Evolutionary conservation across 2,113 vertebrate genomes (phyloP).

Genomic region (Ictidomys tridecemlineatus): DNA sequence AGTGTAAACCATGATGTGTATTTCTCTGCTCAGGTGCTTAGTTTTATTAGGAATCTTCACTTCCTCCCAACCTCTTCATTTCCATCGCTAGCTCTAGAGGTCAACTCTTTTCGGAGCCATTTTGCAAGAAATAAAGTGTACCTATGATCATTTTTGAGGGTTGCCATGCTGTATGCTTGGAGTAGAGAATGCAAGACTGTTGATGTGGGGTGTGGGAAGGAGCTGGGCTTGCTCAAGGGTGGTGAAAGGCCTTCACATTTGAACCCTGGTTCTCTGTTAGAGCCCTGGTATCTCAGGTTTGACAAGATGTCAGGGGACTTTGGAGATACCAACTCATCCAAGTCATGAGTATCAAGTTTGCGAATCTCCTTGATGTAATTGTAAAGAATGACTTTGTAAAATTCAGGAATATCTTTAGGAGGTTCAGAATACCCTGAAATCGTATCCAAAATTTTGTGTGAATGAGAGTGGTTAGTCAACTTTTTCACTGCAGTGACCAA

Average conservation of each 20-base stretch:
- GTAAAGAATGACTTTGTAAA: conserved; percentile 20
- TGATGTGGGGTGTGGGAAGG: not conserved
- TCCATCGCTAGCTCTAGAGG: not conserved
- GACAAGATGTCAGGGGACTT: not conserved
- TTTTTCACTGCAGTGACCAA: too few species aligned
- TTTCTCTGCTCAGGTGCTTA: not conserved
- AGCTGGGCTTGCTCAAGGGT: not conserved
- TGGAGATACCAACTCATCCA: not conserved
- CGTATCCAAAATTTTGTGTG: not conserved
- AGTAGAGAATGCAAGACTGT: not conserved
- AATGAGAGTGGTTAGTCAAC: not conserved
- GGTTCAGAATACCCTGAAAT: not conserved
- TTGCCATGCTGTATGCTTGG: not conserved
- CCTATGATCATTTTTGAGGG: not conserved
- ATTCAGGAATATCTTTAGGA: not conserved
- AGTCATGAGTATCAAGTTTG: not conserved
- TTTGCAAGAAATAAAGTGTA: not conserved
- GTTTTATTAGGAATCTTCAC: not conserved
- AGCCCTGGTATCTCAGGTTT: not conserved
- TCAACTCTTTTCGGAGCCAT: not conserved
- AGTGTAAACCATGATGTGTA: not conserved
- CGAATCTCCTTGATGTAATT: not conserved
- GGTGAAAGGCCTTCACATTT: not conserved
- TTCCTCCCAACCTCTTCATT: not conserved
- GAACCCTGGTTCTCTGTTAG: not conserved